These are phyloP conservation scores for Thamnophis elegans DNA, from an alignment of 2,797 vertebrate genomes.

Conservation along the genomic window DNA sequence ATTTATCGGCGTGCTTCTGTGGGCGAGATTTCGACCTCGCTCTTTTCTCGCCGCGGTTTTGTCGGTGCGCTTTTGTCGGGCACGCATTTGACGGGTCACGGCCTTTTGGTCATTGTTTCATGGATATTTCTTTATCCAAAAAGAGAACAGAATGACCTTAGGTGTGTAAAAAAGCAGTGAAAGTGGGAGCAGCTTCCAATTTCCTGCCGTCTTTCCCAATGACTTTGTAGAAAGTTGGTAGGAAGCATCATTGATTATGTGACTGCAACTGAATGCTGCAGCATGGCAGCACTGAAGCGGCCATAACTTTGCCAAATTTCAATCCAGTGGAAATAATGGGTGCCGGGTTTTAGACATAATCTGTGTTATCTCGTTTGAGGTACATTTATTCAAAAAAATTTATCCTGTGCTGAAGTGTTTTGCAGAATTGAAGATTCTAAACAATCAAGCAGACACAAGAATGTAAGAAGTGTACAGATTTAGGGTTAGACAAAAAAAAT, in stretches of 20 bases:
- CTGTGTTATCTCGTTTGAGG: background rate
- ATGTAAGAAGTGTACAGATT: background rate
- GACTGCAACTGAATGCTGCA: background rate
- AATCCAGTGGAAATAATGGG: background rate
- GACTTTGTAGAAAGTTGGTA: background rate
- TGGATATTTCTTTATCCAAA: background rate
- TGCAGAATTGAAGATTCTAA: background rate
- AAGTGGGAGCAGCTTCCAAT: background rate
- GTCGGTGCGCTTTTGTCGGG: too few relatives aligned
- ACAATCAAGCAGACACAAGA: background rate
- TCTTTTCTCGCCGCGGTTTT: too few relatives aligned
- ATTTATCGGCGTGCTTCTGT: too few relatives aligned
- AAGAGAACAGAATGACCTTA: background rate
- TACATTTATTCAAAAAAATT: background rate
- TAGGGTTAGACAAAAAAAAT: background rate
- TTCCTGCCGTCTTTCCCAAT: background rate
- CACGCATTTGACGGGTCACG: too few relatives aligned
- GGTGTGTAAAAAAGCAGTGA: background rate
- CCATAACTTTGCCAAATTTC: background rate
- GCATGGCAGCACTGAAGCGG: background rate
- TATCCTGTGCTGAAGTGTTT: background rate
- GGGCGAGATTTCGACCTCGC: too few relatives aligned
- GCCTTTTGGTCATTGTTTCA: background rate
- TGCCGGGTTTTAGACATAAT: background rate
- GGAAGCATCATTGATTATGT: background rate